Evolutionary conservation across 2,888 invertebrate genomes (phyloP), one percentile per base, ranked within the genome.

Genomic region (Torymus tubicola): DNA sequence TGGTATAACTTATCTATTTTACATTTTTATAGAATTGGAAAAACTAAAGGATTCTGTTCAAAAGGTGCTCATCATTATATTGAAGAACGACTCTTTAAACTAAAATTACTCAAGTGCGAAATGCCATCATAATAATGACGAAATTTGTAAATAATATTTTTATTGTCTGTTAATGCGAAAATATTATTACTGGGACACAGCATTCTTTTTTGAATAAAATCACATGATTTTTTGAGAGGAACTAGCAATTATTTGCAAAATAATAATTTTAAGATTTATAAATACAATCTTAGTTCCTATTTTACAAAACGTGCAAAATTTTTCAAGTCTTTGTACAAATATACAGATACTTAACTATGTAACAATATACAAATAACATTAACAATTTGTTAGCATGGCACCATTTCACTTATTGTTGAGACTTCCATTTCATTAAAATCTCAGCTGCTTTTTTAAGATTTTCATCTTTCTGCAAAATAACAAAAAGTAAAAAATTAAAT

Each of bases 61-160:
- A 92, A 94, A 85, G 94, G 96, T 87, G 95, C 95, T 0, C 95
- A 95, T 88, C 91, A 94, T 82, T 95, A 95, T 94, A 91, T 96
- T 67, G 93, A 94, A 64, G 94, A 94, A 52, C 94, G 94, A 87
- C 94, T 93, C 81, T 81, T 85, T 60, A 67, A 13, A 5, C 60
- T 84, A 78, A 83, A 81, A 58, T 21, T 81, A 11, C 61, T n/a
- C 18, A 55, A 72, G 8, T 68, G 52, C 58, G 55, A 76, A 81
- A 75, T 52, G 5, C 11, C n/a, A 65, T 8, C 8, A 58, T 18
- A 73, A 63, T 31, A 31, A 31, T 8, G 8, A 3, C n/a, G 2
- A 76, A 77, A 55, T 12, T 18, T 50, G 52, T 61, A 31, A 31
- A 31, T 31, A 60, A 60, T 53, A 10, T 13, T 58, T 70, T 70